phyloP scores from a whole-genome alignment of 2,113 vertebrate species.

The Gracilinanus agilis region DNA sequence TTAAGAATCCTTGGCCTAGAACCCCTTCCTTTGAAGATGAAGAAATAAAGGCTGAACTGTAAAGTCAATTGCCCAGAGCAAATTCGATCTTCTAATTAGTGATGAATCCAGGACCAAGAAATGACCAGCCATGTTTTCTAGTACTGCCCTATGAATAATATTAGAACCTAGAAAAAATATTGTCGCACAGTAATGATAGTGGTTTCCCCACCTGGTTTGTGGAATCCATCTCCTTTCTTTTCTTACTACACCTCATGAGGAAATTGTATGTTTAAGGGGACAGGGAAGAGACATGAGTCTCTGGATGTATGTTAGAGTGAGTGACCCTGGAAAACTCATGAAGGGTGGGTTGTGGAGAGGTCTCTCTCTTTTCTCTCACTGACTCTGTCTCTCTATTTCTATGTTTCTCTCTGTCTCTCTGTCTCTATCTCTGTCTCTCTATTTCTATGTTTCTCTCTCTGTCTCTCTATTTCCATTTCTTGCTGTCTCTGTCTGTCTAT shows the following conservation, averaged over 20 bases:
- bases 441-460: no score
- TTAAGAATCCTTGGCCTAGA: background rate
- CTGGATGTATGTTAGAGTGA: background rate
- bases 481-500: no score
- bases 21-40: background rate
- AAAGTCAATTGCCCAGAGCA: background rate
- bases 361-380: no score
- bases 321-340: background rate
- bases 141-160: background rate
- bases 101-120: background rate
- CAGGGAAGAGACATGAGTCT: background rate
- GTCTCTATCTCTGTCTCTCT: no score
- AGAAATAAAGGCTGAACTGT: background rate
- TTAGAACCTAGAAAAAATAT: background rate
- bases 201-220: background rate
- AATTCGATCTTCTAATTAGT: background rate
- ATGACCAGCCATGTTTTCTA: no score
- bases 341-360: no score
- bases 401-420: no score
- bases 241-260: background rate
- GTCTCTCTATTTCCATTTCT: no score
- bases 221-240: background rate
- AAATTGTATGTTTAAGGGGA: background rate
- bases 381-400: no score
- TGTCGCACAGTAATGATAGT: background rate